These are phyloP conservation scores for Caenorhabditis sinica DNA, from an alignment of 2,888 invertebrate genomes.

Conservation along the genomic window DNA sequence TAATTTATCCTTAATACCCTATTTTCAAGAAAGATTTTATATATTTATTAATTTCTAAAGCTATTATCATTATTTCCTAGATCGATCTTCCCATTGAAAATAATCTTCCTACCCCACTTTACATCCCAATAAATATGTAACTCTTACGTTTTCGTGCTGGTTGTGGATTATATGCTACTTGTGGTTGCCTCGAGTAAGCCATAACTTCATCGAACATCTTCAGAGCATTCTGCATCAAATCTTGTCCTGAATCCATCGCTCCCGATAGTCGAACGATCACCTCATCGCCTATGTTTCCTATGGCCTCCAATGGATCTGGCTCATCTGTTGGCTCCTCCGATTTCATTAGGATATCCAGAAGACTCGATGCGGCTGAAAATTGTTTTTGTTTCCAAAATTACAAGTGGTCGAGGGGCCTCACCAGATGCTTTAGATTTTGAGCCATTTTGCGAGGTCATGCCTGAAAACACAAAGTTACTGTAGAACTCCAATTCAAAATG, in stretches of 20 bases:
- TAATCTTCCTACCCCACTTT: not conserved
- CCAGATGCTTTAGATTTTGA: not conserved
- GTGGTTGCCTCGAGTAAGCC: conserved; percentile 11
- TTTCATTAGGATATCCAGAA: conserved; percentile 36
- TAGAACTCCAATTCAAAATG: not conserved
- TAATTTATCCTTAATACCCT: too few relatives aligned
- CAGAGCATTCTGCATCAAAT: conserved; percentile 36
- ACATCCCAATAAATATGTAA: not conserved
- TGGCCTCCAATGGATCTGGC: conserved; percentile 27
- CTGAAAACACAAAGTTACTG: not conserved
- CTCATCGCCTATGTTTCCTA: conserved; percentile 41
- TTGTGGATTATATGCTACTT: too few relatives aligned
- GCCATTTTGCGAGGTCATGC: not conserved
- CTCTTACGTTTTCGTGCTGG: conserved; percentile 28
- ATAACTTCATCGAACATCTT: conserved; percentile 54
- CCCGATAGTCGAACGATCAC: conserved; percentile 30
- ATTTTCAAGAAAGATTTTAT: too few relatives aligned
- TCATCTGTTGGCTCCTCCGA: conserved; percentile 21
- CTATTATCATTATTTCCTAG: too few relatives aligned
- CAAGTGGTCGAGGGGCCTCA: not conserved
- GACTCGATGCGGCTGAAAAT: conserved; percentile 11
- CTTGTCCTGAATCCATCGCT: not conserved
- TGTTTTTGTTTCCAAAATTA: not conserved
- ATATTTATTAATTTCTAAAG: too few relatives aligned
- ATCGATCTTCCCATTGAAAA: too few relatives aligned